A percentile compares a stretch with the other conserved stretches of the same genome.
phyloP scores from a whole-genome alignment of 2,888 invertebrate species.

The Orchesellides sinensis region DNA sequence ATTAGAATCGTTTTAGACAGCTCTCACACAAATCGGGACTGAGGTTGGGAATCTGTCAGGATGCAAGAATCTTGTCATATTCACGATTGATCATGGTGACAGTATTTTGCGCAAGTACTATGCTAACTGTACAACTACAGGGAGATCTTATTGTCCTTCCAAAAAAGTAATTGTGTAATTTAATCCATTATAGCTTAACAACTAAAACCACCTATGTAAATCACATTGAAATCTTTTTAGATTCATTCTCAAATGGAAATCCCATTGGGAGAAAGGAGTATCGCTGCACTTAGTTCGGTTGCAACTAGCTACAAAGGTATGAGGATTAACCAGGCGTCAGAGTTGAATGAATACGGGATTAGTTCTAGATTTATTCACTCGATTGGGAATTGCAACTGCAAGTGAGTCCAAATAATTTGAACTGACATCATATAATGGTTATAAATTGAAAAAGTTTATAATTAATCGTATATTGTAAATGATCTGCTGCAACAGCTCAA shows the following conservation, averaged over 20 bases:
- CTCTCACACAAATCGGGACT: conserved; percentile 46
- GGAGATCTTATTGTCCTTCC: conserved; percentile 12
- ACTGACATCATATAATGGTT: too few relatives aligned
- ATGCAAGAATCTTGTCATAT: conserved; percentile 42
- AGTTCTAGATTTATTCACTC: conserved; percentile 17
- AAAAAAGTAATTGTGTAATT: conserved; percentile 8
- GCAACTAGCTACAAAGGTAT: conserved; percentile 25
- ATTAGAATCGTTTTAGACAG: conserved; percentile 47
- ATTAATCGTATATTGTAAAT: too few relatives aligned
- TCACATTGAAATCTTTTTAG: neutral
- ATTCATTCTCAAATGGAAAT: conserved; percentile 21
- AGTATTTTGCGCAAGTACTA: conserved; percentile 18
- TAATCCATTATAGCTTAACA: neutral
- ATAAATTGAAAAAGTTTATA: too few relatives aligned
- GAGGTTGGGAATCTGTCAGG: conserved; percentile 16
- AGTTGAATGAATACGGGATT: conserved; percentile 14
- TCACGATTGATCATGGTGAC: conserved; percentile 36
- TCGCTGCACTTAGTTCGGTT: conserved; percentile 22
- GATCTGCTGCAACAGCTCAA: neutral
- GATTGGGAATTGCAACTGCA: conserved; percentile 27
- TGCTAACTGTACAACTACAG: conserved; percentile 18
- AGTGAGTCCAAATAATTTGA: neutral
- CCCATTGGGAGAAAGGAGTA: neutral
- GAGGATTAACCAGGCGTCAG: conserved; percentile 15
- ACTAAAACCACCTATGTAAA: neutral